Base-by-base conservation (phyloP, 1,140 invertebrate species). In the Lepidurus arcticus region DNA sequence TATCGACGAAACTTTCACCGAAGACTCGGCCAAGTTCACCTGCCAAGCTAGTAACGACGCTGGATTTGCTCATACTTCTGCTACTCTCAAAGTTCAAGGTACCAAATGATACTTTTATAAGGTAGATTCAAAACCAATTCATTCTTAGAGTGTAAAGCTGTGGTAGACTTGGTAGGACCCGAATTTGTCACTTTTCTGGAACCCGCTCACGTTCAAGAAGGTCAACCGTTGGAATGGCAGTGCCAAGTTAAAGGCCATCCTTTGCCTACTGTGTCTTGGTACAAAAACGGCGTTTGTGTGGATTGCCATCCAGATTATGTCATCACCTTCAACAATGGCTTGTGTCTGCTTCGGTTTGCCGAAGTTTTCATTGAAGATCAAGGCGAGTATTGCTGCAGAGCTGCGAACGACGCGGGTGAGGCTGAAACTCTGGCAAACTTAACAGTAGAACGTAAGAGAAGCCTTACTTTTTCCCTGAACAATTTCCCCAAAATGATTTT, bases 1-100 rank as follows among this genome's bases (percentile, higher is more conserved):
- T 0, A 93, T 94, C 79, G 92, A 93, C 80, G 92, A 94, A 85
- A 92, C 91, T 1, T 93, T 94, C 81, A 88, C 90, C 9, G 93
- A 94, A 84, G 94, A 96, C 84, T 92, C 92, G 1, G 92, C 92
- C 0, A 87, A 86, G 47, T 96, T 94, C 82, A 92, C 89, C 1
- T 92, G 93, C 80, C 88, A 87, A 81, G 92, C 91, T 34, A 78
- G 76, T 42, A 95, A 94, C 84, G 84, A 85, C 11, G 86, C 86
- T 74, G 93, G 93, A n/a, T 84, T 85, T 43, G 88, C 88, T 1
- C 92, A 94, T 84, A 93, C 91, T 0, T 88, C 88, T 75, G 93
- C 92, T 13, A 88, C 86, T 42, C 85, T 97, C 11, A 89, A 87
- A 44, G 93, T 97, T 1, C 92, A 91, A 88, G 91, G 91, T 88